Evolutionary conservation across 2,888 invertebrate genomes (phyloP).

Genomic region (Agonopterix subpropinquella): DNA sequence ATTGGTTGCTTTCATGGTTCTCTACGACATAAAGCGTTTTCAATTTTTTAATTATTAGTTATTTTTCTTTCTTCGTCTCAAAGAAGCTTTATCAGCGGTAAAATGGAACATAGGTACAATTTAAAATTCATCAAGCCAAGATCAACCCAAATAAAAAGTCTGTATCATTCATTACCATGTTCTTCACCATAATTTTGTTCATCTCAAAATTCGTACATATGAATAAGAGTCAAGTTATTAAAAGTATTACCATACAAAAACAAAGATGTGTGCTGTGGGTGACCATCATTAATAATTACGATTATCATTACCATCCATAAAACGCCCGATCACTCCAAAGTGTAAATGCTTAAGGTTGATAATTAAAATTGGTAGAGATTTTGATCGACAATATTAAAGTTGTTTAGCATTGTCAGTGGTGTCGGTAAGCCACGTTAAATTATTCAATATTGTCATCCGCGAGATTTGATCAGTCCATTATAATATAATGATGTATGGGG

Average conservation of each 20-base stretch:
- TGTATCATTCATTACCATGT: background rate
- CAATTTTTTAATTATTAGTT: too few species aligned
- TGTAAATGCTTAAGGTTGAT: background rate
- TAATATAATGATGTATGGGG: slow-evolving; percentile 32
- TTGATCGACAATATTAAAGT: background rate
- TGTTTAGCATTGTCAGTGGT: slow-evolving; percentile 11
- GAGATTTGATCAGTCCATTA: slow-evolving; percentile 35
- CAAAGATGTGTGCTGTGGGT: slow-evolving; percentile 15
- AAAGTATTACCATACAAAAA: slow-evolving; percentile 19
- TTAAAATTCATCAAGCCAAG: too few species aligned
- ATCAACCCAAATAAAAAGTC: too few species aligned
- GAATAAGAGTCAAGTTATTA: slow-evolving; percentile 3
- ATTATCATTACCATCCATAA: background rate
- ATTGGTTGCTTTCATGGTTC: too few species aligned
- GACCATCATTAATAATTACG: slow-evolving; percentile 7
- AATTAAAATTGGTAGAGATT: background rate
- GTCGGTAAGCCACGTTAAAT: slow-evolving; percentile 13
- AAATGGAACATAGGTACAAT: too few species aligned
- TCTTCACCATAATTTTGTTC: too few species aligned
- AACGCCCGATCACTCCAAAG: background rate
- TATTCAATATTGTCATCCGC: slow-evolving; percentile 19
- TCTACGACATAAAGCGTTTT: too few species aligned
- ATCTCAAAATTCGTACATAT: background rate
- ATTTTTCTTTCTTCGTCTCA: too few species aligned
- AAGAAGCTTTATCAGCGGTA: too few species aligned